Evolutionary conservation across 1,140 invertebrate genomes (phyloP), one percentile per base, ranked within the genome.

Genomic region (Zaprionus kolodkinae): DNA sequence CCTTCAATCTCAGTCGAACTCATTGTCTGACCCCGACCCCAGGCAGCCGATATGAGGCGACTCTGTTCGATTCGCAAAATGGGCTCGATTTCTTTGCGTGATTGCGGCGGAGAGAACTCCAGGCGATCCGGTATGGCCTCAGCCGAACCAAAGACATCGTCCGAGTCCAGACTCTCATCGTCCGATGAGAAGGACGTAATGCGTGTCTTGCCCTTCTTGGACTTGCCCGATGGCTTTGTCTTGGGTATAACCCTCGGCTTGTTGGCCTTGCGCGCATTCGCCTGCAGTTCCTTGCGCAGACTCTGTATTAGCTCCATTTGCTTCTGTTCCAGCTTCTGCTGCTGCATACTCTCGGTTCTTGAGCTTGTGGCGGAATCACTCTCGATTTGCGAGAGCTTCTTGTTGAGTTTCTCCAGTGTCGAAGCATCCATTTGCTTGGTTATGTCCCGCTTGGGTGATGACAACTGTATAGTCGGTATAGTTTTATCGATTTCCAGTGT

Each of bases 151-250:
- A 96, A 96, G 2, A 96, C 95, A 91, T 96, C 95, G 91, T 96
- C 95, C 6, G 95, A 95, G 93, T 96, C 95, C 30, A 96, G 92
- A 73, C 95, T 95, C 92, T 96, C 95, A 88, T 96, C 95, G 72
- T 96, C 95, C 0, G 95, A 96, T 67, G 95, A 95, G 78, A 96
- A 96, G 0, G 95, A 96, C 9, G 95, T 96, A 33, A 96, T 96
- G 70, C 95, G 92, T 27, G 95, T 95, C 93, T 95, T 96, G 43
- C 93, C 93, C 80, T 95, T 95, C 62, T 93, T 93, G 3, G 90
- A 82, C 59, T 92, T 92, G 11, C 74, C 81, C 21, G 78, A 75
- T 17, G 83, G 75, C 59, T 91, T 92, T n/a, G 86, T 91, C 54
- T 92, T 92, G 17, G 86, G 91, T 73, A 92, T 92, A 38, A 92